Evolutionary conservation across 2,113 vertebrate genomes (phyloP), one percentile per base, ranked within the genome.

Genomic region (Pygoscelis antarcticus): DNA sequence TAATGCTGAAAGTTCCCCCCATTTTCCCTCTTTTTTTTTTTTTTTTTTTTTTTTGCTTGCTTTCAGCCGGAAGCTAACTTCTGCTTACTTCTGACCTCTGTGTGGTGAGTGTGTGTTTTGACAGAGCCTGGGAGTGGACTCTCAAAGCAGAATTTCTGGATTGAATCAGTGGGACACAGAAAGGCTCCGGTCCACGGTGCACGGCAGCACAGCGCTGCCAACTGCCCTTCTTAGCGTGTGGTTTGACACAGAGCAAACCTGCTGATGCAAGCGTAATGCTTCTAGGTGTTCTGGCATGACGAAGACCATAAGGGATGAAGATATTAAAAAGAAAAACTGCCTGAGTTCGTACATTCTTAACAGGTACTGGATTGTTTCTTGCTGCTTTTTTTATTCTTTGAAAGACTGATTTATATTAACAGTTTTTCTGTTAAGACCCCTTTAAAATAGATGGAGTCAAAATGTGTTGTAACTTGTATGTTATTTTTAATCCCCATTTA

Each of bases 401-500:
- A 66, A 77, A 74, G 19, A 22, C 13, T 83, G 38, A 71, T 75
- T 70, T 64, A 12, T 30, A 54, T 34, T 81, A 80, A 74, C 5
- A 25, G 2, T 47, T 88, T 92, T 66, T 18, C 70, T 2, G 3
- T 71, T 40, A 78, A 64, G 68, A 84, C 9, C 7, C 15, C 13
- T 89, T 89, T 74, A 40, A 92, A 93, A 52, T 26, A 66, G n/a
- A 34, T 47, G 26, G 26, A 84, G 13, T 79, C 13, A 72, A 64
- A 94, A 68, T 11, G 2, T 83, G 46, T 83, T 66, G 38, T n/a
- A 77, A 58, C 10, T 40, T 52, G 5, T 19, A 5, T 58, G 40
- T 89, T 90, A 51, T 74, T 92, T 96, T 89, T 66, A 84, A 89
- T 78, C 26, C 8, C 13, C 20, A 14, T 49, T 75, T 89, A 44